Evolutionary conservation across 2,113 vertebrate genomes (phyloP).

Genomic region (Siniperca chuatsi): DNA sequence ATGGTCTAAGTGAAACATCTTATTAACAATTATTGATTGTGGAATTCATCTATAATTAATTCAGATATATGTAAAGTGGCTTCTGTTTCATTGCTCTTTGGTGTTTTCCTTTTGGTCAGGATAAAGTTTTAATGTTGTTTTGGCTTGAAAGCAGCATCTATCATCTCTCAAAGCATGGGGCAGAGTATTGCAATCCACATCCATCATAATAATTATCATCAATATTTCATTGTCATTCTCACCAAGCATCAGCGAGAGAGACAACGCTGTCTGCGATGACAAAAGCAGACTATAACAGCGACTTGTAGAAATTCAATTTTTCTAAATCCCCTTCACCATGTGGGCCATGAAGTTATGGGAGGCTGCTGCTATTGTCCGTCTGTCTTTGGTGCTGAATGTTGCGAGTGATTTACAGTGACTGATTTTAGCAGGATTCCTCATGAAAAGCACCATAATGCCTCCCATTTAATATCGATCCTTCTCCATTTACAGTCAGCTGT

Average conservation of each 20-base stretch:
- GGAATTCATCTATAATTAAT: conserved; percentile 7
- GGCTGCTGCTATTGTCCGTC: conserved; percentile 42
- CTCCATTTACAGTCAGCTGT: conserved; percentile 31
- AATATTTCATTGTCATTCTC: conserved; percentile 52
- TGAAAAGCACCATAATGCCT: conserved; percentile 48
- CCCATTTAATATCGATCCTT: conserved; percentile 57
- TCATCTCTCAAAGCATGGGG: conserved; percentile 30
- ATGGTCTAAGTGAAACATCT: neutral
- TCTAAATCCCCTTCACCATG: conserved; percentile 33
- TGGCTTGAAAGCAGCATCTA: conserved; percentile 10
- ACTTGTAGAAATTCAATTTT: conserved; percentile 25
- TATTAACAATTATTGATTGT: neutral
- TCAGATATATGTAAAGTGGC: neutral
- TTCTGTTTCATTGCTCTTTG: neutral
- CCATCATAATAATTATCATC: conserved; percentile 57
- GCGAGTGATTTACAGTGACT: conserved; percentile 42
- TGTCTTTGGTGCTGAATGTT: conserved; percentile 33
- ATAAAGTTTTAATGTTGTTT: conserved; percentile 13
- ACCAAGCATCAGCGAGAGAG: conserved; percentile 10
- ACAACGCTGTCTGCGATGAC: conserved; percentile 54
- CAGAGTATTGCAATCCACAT: conserved; percentile 29
- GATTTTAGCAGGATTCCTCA: conserved; percentile 50
- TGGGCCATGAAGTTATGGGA: conserved; percentile 16
- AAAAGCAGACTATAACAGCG: conserved; percentile 39
- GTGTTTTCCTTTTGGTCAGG: conserved; percentile 10